Evolutionary conservation across 2,113 vertebrate species (phyloP), one percentile per base, ranked within the genome.

Genomic region (Otolemur garnettii): DNA sequence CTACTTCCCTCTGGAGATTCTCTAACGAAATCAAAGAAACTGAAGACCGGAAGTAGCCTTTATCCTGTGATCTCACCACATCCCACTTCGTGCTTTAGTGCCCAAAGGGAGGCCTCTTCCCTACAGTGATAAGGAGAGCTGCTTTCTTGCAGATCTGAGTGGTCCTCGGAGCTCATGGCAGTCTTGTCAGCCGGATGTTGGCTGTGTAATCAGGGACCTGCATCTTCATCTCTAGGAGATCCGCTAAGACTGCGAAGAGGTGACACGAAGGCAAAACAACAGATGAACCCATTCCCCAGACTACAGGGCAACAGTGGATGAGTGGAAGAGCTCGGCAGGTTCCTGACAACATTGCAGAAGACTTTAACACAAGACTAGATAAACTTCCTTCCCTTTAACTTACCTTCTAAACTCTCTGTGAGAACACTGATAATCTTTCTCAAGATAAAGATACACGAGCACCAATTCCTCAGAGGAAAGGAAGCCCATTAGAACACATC

Each of bases 21-120:
- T 91, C 68, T 35, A 77, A 74, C 92, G 86, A 95, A 97, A 97
- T 97, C 93, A 97, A 96, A 97, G 97, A 74, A 78, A 55, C 71
- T n/a, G 77, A 85, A 88, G 90, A 57, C 95, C 97, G 97, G 97
- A 97, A 96, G 93, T 86, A 33, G 69, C 45, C 57, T 84, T 95
- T 97, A 91, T 97, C 96, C 96, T 94, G 86, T 84, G 91, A 94
- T 94, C 92, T 96, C 85, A 57, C 66, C 11, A 10, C 64, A 62
- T 79, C 85, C 87, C 92, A 75, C 80, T 90, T 35, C 85, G 30
- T 72, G 78, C 93, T 86, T 75, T 42, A 68, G 77, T 72, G 77
- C 78, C 74, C 68, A 42, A 33, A 95, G 59, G 78, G 81, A 92
- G 96, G 81, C 60, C 91, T 80, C 88, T 95, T 96, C 79, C 94